Conservation (phyloP, 1,140 invertebrate species). For the Ridgeia piscesae region DNA sequence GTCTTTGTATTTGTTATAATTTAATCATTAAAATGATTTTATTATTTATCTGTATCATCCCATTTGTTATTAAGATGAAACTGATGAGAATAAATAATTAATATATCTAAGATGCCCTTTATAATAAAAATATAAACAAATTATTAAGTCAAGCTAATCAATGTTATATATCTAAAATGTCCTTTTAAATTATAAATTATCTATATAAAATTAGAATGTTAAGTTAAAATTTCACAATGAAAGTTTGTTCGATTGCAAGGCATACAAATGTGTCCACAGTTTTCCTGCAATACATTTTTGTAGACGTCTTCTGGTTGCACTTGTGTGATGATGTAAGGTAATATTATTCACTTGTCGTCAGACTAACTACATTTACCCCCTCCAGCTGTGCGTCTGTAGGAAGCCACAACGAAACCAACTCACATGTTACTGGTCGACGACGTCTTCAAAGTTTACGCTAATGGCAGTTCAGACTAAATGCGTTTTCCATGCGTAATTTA, state of each 20-base stretch:
- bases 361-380: background rate
- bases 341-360: background rate
- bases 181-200: no score
- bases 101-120: no score
- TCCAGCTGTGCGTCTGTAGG: background rate
- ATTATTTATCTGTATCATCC: no score
- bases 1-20: no score
- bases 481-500: constrained; percentile 1
- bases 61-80: no score
- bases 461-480: background rate
- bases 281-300: background rate
- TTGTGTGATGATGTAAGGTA: background rate
- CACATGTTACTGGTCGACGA: background rate
- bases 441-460: background rate
- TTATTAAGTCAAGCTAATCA: no score
- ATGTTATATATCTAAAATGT: no score
- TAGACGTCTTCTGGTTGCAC: background rate
- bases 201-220: no score
- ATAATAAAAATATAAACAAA: no score
- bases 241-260: background rate
- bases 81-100: no score
- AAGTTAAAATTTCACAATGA: background rate
- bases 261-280: background rate
- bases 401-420: background rate
- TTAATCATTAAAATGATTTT: no score